These are phyloP conservation scores for Hyaena hyaena DNA, from an alignment of 2,113 vertebrate genomes.

Conservation along the genomic window DNA sequence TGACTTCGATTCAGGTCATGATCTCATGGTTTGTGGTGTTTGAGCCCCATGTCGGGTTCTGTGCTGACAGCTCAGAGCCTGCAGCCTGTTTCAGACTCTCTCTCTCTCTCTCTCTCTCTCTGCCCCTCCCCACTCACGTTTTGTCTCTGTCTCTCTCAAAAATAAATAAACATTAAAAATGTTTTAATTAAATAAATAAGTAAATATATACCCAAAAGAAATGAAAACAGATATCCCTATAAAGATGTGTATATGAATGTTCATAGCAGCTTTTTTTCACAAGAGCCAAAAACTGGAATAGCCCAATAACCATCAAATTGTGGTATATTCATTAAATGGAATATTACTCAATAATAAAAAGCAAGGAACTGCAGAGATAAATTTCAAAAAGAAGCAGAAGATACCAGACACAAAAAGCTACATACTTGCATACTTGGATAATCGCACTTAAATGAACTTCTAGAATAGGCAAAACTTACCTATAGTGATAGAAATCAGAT, in stretches of 20 bases:
- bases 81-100: too few species aligned
- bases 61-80: too few species aligned
- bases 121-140: too few species aligned
- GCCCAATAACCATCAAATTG: not conserved
- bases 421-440: not conserved
- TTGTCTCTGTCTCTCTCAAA: too few species aligned
- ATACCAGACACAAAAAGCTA: not conserved
- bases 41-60: too few species aligned
- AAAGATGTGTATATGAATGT: not conserved
- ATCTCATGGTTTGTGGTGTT: too few species aligned
- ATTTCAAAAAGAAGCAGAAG: not conserved
- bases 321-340: not conserved
- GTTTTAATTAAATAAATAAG: too few species aligned
- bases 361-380: not conserved
- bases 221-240: not conserved
- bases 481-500: not conserved
- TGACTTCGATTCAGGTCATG: too few species aligned
- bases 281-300: not conserved
- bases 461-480: not conserved
- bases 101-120: too few species aligned
- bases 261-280: not conserved
- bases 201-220: not conserved
- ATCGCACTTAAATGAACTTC: not conserved
- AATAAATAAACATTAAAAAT: too few species aligned
- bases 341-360: not conserved